Base-by-base conservation (phyloP, 2,888 invertebrate genomes). In the Malthinus flaveolus region DNA sequence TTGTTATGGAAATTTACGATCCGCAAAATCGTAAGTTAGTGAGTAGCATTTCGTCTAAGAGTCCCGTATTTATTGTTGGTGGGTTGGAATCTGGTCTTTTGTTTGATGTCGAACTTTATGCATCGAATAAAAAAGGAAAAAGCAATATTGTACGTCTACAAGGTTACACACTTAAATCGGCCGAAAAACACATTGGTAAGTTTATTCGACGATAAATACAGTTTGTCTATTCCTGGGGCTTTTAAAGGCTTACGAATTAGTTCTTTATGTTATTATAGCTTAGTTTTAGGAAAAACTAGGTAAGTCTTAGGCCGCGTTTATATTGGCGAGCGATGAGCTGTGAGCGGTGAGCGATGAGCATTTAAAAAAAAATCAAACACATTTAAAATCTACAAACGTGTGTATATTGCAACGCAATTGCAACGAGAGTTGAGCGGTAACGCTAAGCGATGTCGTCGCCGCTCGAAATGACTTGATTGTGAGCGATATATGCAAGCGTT, bases 141-240 rank as follows among this genome's bases (percentile, higher is more conserved):
- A 89, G 89, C 77, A 85, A 85, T 66, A 82, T 84, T 42, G 83
- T 84, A 47, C 81, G 83, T 42, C 77, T 90, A 50, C 85, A 85
- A 68, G 87, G 88, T n/a, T 86, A 84, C 68, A 90, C 90, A 1
- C 78, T 89, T 45, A 89, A 88, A 77, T 85, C 87, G 60, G 88
- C 89, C 13, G 88, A 89, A 73, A 87, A 87, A 75, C 86, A 87
- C 72, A 87, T 87, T 75, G 88, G 88, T 86, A 78, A 78, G 70
- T 66, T 13, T 34, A 32, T 36, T 42, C n/a, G 8, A 10, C 23
- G 5, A 47, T 47, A 34, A 47, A 47, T 33, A 47, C 8, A 33
- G n/a, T 11, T 12, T 23, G 23, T n/a, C 23, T 47, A 12, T 12
- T 31, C 12, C 23, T 23, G 3, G 23, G 23, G 5, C 23, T 3